Evolutionary conservation across 2,797 vertebrate species (phyloP), one percentile per base, ranked within the genome.

Genomic region (Miichthys miiuy): DNA sequence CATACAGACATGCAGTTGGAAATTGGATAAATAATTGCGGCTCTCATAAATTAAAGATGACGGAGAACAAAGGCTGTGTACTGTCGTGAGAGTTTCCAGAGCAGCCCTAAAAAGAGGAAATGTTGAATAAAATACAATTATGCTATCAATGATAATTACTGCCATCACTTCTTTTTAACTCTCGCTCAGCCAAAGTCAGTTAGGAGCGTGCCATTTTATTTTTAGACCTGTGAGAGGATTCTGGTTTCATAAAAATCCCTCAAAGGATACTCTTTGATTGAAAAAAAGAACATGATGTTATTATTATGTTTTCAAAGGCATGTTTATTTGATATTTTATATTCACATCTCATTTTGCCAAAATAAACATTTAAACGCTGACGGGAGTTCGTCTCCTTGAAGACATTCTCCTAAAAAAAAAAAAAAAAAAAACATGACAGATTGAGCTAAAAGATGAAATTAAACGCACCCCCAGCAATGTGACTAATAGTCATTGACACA

Each of bases 41-140:
- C 65, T 58, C 71, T 88, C 75, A 88, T 90, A 71, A 88, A 89
- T 89, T 85, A 91, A 87, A 90, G 82, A 89, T 88, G 84, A 71
- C 44, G 44, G 68, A 82, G 80, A 91, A 88, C 87, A 90, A 91
- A 86, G 83, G 74, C 80, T 85, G 55, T 48, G 48, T 72, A 56
- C 50, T 62, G 27, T 57, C 70, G 75, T 8, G 68, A 88, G 79
- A 68, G 70, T 78, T 86, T 76, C 52, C 67, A 68, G 61, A 69
- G 46, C 65, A 66, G 42, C 57, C 21, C 63, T 48, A 46, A 86
- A 85, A 80, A 66, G 73, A 89, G 42, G 38, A 66, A 47, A 72
- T 54, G 47, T 68, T 55, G 65, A 85, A 82, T 70, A 80, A 61
- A 79, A 85, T 76, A 34, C 64, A 75, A 66, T 79, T 30, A 75